Base-by-base conservation (phyloP, 2,113 vertebrate genomes). In the Neogale vison region DNA sequence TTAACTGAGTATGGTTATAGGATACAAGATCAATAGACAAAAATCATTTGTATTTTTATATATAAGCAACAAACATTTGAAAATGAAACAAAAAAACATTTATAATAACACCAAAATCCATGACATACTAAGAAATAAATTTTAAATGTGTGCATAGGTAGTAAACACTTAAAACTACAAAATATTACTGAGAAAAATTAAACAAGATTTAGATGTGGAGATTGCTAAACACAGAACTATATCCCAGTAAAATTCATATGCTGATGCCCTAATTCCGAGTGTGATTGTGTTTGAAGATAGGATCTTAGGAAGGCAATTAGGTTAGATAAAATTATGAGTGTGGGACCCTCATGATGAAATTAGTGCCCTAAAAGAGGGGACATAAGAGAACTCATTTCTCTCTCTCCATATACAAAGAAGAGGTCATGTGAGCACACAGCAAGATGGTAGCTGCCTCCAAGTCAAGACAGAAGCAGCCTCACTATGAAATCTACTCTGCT, bases 81-180 rank as follows among this genome's bases (percentile, higher is more conserved):
- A 95, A 96, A 93, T 69, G 14, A 88, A 89, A 77, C 36, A 74
- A 87, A 94, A 89, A 92, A 42, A 79, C 21, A 90, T 45, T 82
- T 74, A 76, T 1, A 55, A 29, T 61, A 87, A 10, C 34, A n/a
- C 23, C 42, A 72, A 86, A 69, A 95, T 57, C 4, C 1, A 76
- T 47, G 45, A 94, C 80, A 72, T 55, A 85, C 13, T 50, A 96
- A 86, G 23, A 14, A 93, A 63, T 61, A 74, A 93, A 92, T 50
- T 63, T 76, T 89, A 92, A 88, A 74, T 55, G 23, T 84, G 1
- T 52, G 6, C 7, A 42, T 14, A 26, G 14, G 17, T 20, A 71
- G 23, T 23, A 42, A 42, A 42, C 3, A 47, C 15, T 71, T 90
- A 95, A 88, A 92, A 57, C 31, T 71, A 39, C 1, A 91, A 84